Base-by-base conservation (phyloP, 2,113 vertebrate species). In the Notiomystis cincta region DNA sequence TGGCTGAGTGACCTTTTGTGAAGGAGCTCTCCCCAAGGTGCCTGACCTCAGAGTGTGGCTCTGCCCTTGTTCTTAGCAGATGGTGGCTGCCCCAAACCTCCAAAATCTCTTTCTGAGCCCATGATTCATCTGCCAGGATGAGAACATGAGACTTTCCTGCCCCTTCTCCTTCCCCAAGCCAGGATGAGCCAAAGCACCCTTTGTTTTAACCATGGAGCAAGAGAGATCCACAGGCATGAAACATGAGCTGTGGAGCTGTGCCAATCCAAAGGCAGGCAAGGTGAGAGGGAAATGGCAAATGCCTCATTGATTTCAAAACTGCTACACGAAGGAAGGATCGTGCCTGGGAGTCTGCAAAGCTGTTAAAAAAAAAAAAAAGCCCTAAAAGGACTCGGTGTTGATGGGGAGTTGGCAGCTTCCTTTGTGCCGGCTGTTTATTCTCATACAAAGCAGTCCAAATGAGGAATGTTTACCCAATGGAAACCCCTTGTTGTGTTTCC, bases 261-360 rank as follows among this genome's bases (percentile, higher is more conserved):
- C 85, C 90, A 95, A 47, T 3, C 5, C 60, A 83, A 81, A 93
- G 72, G 79, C 28, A 1, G 78, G 28, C 35, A 66, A 95, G 93
- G 85, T 88, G 86, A 90, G 90, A 81, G 27, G 23, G 76, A 96
- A 95, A 96, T 83, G 77, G 60, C 90, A 96, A 83, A 87, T 57
- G 75, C 38, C 44, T 94, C 90, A 80, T 4, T 81, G 89, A 60
- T 91, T 95, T 83, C 28, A 70, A 80, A 89, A 27, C 95, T 93
- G 93, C 85, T 90, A 76, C 90, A 93, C 58, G 76, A n/a, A n/a
- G n/a, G n/a, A n/a, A n/a, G n/a, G n/a, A 92, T 95, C 51, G 60
- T 80, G 73, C 58, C 67, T 86, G 79, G 17, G 33, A 96, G 48
- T 20, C 67, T 48, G 82, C 17, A 51, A 95, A 92, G 62, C 51